Evolutionary conservation across 2,113 vertebrate genomes (phyloP).

Genomic region (Noturus placidus): DNA sequence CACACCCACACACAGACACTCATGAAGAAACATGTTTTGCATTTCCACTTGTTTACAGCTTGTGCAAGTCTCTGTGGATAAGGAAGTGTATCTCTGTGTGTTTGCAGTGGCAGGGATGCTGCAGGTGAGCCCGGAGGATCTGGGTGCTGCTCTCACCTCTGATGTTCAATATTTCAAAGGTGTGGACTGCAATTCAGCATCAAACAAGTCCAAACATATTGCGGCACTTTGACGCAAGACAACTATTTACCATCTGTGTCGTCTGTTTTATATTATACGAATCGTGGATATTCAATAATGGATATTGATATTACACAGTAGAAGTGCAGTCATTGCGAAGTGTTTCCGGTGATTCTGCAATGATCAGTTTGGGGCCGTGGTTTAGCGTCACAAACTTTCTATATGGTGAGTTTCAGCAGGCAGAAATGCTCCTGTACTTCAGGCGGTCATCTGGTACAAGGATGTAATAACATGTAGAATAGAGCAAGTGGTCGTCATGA

Average conservation of each 20-base stretch:
- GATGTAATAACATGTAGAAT: neutral
- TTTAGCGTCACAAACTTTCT: neutral
- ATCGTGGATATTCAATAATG: no score
- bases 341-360: neutral
- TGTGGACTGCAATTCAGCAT: slow-evolving; percentile 54
- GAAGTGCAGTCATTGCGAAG: neutral
- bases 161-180: slow-evolving; percentile 94
- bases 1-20: neutral
- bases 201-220: neutral
- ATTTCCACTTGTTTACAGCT: slow-evolving; percentile 25
- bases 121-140: slow-evolving; percentile 83
- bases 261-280: neutral
- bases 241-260: neutral
- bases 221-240: neutral
- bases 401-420: neutral
- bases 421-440: neutral
- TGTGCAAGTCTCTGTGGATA: neutral
- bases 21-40: neutral
- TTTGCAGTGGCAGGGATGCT: slow-evolving; percentile 83
- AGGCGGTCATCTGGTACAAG: neutral
- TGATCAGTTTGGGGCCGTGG: neutral
- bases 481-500: neutral
- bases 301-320: neutral
- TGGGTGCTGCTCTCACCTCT: slow-evolving; percentile 86
- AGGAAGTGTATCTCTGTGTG: slow-evolving; percentile 17